Evolutionary conservation across 1,140 invertebrate species (phyloP), one percentile per base, ranked within the genome.

Genomic region (Drosophila biarmipes): DNA sequence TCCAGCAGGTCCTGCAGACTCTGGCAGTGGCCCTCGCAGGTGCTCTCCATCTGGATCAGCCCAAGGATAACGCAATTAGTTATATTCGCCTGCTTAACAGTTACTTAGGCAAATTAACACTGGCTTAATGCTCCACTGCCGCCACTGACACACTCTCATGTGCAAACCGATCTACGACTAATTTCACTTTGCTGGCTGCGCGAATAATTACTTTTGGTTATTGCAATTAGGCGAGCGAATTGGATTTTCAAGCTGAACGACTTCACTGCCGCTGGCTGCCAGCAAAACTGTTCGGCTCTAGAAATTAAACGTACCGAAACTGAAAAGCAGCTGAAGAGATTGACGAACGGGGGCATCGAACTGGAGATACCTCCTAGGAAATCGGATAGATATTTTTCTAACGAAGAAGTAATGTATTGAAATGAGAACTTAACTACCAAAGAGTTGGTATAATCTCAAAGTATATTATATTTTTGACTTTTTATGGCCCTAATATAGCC

Each of bases 231-330:
- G 63, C 63, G 71, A 74, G 73, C 66, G 82, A 79, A 89, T 82
- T 73, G 48, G 73, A 87, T 89, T 89, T 87, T 87, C 84, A 84
- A 87, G 79, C 84, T 87, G 79, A 87, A 73, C 79, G 84, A 82
- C 67, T 89, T 86, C 42, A 17, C 56, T 48, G 56, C 49, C 17
- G 49, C 66, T 52, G 45, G 49, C 48, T 53, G 49, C 64, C 37
- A 48, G 56, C 49, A 21, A 55, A 48, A 58, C 43, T 40, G 63
- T 38, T 58, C 73, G 81, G 81, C 80, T 86, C 84, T 90, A 69
- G 69, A 89, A 80, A 89, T 61, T 67, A 69, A 84, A 56, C 66
- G 67, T 53, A 87, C 49, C 71, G 43, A 78, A 57, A 72, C 62
- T 66, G 56, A 77, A 59, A 45, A 52, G 45, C 61, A 57, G 48